Base-by-base conservation (phyloP, 2,888 invertebrate genomes). In the Tinea semifulvella region DNA sequence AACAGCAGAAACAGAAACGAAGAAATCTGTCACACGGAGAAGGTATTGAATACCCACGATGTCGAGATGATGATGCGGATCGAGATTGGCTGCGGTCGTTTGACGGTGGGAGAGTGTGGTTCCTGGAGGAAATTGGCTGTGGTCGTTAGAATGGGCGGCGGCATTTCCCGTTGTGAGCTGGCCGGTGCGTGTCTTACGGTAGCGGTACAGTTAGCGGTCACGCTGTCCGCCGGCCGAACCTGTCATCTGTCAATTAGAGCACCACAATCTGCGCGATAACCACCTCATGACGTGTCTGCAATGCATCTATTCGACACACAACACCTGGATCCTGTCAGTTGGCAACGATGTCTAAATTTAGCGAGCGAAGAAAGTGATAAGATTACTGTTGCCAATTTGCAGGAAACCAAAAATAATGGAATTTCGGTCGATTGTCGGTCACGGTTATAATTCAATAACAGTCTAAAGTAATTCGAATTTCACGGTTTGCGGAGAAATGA, bases 201-300 rank as follows among this genome's bases (percentile, higher is more conserved):
- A 66, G 68, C 65, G 57, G 59, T 72, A 76, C 75, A 70, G 74
- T 76, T 76, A 74, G 53, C 65, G 60, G 66, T 67, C 71, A 66
- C 64, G 61, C 61, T 61, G 66, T 61, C 61, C 62, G 63, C 58
- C 50, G 56, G 58, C 56, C 58, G 16, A 60, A 59, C 56, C 58
- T 62, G 56, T 62, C 64, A 67, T 71, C 67, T 73, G 71, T 70
- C 71, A 72, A 74, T 73, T 72, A 70, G 61, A 64, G 60, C 59
- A 63, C 62, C 63, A 64, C 65, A 67, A 64, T 66, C 65, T 63
- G n/a, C n/a, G n/a, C n/a, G 65, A 68, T 70, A 70, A 65, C 62
- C 66, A 67, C 65, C 61, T 8, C 6, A 25, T 25, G 25, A 25
- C n/a, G n/a, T 40, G 20, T 22, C n/a, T 18, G 18, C 36, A 4